These are phyloP conservation scores for Agrenia bidenticulata DNA, from an alignment of 2,888 invertebrate species.

Conservation along the genomic window DNA sequence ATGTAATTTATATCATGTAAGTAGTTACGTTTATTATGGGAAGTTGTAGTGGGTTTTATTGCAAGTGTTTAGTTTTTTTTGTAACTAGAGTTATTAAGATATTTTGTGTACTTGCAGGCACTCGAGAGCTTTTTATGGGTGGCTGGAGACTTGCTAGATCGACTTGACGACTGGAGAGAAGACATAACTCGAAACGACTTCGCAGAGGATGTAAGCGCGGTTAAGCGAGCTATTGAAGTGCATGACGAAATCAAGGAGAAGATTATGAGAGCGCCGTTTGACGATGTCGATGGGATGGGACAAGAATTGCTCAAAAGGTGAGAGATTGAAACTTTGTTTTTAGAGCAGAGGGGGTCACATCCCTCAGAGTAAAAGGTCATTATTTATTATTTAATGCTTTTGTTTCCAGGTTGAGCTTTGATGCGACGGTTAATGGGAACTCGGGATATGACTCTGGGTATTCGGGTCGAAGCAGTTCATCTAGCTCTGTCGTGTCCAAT, in stretches of 20 bases:
- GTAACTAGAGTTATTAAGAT: too few species aligned
- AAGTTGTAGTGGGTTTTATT: too few species aligned
- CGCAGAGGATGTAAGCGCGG: constrained; percentile 90
- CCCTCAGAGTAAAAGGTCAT: not conserved
- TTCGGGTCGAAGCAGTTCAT: constrained; percentile 68
- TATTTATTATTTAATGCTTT: constrained; percentile 7
- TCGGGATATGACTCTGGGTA: constrained; percentile 72
- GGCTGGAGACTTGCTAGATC: constrained; percentile 86
- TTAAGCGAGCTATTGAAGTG: constrained; percentile 86
- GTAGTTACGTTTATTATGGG: too few species aligned
- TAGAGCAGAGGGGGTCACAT: not conserved
- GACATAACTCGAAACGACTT: constrained; percentile 90
- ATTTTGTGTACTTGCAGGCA: too few species aligned
- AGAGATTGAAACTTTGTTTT: constrained; percentile 1
- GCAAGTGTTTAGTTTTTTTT: too few species aligned
- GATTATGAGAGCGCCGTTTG: constrained; percentile 89
- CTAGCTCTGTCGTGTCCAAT: constrained; percentile 62
- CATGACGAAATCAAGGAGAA: constrained; percentile 93
- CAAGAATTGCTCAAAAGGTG: constrained; percentile 64
- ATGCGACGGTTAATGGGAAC: constrained; percentile 54
- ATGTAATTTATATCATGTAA: too few species aligned
- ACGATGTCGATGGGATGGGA: constrained; percentile 88
- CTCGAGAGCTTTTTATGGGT: constrained; percentile 96
- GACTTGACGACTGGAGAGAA: constrained; percentile 88
- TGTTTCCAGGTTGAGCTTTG: constrained; percentile 58